Conservation (phyloP, 2,797 vertebrate genomes). For the Takifugu rubripes region DNA sequence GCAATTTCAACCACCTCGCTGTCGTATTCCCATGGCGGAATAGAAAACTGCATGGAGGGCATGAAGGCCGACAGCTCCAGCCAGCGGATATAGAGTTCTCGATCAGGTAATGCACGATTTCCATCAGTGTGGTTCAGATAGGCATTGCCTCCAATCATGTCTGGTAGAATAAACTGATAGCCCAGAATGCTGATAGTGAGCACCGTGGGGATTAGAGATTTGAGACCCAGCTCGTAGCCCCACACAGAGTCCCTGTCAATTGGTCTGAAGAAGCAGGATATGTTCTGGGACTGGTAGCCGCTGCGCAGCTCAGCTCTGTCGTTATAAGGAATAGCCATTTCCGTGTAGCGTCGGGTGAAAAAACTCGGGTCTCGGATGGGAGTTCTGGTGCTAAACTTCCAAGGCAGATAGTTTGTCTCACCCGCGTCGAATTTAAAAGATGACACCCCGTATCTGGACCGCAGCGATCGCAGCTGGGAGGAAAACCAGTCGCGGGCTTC, state of each 20-base stretch:
- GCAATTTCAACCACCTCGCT: conserved; percentile 90
- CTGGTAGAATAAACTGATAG: conserved; percentile 87
- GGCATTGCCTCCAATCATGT: conserved; percentile 91
- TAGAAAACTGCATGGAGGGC: conserved; percentile 97
- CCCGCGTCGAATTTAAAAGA: conserved; percentile 97
- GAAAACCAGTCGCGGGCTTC: conserved; percentile 89
- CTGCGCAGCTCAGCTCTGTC: conserved; percentile 85
- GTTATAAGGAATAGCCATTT: conserved; percentile 88
- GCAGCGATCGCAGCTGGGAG: conserved; percentile 79
- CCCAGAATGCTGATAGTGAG: conserved; percentile 85
- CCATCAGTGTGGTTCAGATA: conserved; percentile 76
- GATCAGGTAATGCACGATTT: conserved; percentile 76
- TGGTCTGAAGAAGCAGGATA: conserved; percentile 95
- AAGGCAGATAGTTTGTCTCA: conserved; percentile 90
- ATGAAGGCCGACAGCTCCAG: conserved; percentile 94
- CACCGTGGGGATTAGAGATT: conserved; percentile 92
- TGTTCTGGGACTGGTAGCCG: conserved; percentile 92
- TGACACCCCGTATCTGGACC: conserved; percentile 81
- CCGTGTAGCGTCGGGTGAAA: conserved; percentile 88
- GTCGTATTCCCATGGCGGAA: conserved; percentile 93
- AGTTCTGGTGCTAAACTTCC: conserved; percentile 84
- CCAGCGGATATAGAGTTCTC: conserved; percentile 96
- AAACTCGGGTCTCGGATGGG: conserved; percentile 86
- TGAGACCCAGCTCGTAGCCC: conserved; percentile 93
- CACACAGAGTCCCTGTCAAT: conserved; percentile 95